Evolutionary conservation across 1,140 invertebrate species (phyloP), one percentile per base, ranked within the genome.

Genomic region (Laupala kohalensis): DNA sequence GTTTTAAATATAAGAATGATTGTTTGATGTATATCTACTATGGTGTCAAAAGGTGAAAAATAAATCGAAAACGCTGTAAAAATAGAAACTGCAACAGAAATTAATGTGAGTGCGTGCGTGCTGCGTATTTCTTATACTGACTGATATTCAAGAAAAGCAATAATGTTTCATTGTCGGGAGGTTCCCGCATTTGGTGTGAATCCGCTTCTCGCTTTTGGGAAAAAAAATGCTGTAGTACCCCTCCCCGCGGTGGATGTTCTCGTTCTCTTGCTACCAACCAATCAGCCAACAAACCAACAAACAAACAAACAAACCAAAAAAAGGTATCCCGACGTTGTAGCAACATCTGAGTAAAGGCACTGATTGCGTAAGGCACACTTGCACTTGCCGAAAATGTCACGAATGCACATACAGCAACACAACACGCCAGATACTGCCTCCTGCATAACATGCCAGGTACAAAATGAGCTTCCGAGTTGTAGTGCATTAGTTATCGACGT

Each of bases 121-220:
- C 27, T 71, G 70, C 25, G n/a, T 26, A 69, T 25, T 71, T 26
- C 25, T 66, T 30, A 24, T 65, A 71, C 70, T 26, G 70, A 71
- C 70, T 71, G 70, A 71, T 71, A 71, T 28, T 66, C 64, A 25
- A 53, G 70, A 71, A 71, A 71, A 71, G 70, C 70, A 71, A 71
- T 71, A 71, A 71, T 71, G 70, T 71, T 71, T 68, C 24, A 15
- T 25, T 30, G 67, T 37, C 28, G 67, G 26, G n/a, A 29, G 29
- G 28, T 25, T 24, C 6, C 65, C 26, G 63, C 63, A 5, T 67
- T 28, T 15, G 67, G n/a, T 68, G 28, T 37, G 27, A 4, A 23
- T 30, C 5, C 30, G 30, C 37, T 53, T 53, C 37, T 13, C 37
- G 37, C 37, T 53, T 53, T 53, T n/a, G n/a, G n/a, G n/a, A n/a